Evolutionary conservation across 2,797 vertebrate genomes (phyloP).

Genomic region (Neosalanx taihuensis): DNA sequence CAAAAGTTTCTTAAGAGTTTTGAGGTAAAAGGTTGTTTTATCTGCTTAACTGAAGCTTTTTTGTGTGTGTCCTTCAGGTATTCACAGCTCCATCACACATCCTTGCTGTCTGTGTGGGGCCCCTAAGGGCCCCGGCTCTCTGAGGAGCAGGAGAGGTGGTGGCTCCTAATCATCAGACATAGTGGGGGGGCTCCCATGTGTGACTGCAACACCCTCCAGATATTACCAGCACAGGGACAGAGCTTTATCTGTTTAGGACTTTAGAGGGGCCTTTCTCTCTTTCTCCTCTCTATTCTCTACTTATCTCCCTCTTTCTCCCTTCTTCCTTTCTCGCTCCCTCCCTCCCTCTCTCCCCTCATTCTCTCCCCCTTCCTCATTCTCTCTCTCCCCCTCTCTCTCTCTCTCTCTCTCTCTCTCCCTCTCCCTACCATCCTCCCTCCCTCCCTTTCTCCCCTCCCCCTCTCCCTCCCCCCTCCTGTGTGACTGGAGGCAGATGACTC

Average conservation of each 20-base stretch:
- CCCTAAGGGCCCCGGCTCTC: conserved; percentile 47
- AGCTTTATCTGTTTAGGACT: conserved; percentile 45
- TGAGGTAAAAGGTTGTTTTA: background rate
- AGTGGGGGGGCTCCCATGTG: conserved; percentile 61
- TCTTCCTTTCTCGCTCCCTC: conserved; percentile 26
- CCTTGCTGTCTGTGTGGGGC: conserved; percentile 53
- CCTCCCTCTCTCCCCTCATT: conserved; percentile 11
- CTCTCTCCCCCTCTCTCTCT: conserved; percentile 38
- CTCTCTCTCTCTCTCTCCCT: conserved; percentile 7
- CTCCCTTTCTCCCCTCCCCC: conserved; percentile 12
- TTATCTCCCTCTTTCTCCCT: conserved; percentile 4
- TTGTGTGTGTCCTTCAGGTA: conserved; percentile 58
- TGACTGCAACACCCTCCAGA: conserved; percentile 57
- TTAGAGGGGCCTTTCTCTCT: too few relatives aligned
- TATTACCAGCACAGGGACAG: conserved; percentile 54
- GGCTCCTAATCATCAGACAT: conserved; percentile 67
- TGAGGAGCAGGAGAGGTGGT: conserved; percentile 50
- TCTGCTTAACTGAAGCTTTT: conserved; percentile 37
- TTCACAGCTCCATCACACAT: conserved; percentile 57
- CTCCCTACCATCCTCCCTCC: background rate
- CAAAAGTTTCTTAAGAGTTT: background rate
- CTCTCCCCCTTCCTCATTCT: conserved; percentile 3
- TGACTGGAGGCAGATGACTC: conserved; percentile 44
- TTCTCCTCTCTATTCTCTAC: too few relatives aligned
- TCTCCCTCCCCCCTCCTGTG: conserved; percentile 25